Percentiles rank a stretch among this genome's conserved stretches.
These are phyloP conservation scores for Nansenia antarctica DNA, from an alignment of 2,113 vertebrate species.

Conservation along the genomic window DNA sequence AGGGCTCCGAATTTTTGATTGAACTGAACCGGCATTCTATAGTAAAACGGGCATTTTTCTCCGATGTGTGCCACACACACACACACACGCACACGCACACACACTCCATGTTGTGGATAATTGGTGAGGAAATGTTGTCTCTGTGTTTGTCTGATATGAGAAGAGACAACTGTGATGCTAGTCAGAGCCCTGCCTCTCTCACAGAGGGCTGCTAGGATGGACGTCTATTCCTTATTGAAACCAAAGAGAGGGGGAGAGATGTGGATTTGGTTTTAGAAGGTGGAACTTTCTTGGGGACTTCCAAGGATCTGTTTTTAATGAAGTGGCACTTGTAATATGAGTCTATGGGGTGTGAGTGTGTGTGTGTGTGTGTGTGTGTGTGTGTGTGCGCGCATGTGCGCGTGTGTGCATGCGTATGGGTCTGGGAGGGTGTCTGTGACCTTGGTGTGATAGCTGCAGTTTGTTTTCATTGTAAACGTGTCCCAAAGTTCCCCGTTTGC, in stretches of 20 bases:
- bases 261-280: slow-evolving; percentile 61
- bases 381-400: slow-evolving; percentile 6
- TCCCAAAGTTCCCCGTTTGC: slow-evolving; percentile 59
- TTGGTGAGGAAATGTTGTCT: slow-evolving; percentile 60
- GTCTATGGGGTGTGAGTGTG: slow-evolving; percentile 12
- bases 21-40: background rate
- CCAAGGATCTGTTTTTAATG: slow-evolving; percentile 66
- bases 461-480: slow-evolving; percentile 72
- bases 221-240: slow-evolving; percentile 56
- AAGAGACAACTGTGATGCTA: slow-evolving; percentile 44
- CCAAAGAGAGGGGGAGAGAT: slow-evolving; percentile 16
- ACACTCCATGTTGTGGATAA: slow-evolving; percentile 20
- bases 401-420: background rate
- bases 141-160: slow-evolving; percentile 58
- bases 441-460: slow-evolving; percentile 48
- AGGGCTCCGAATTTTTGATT: background rate
- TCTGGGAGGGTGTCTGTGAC: slow-evolving; percentile 51
- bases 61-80: background rate
- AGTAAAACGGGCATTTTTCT: background rate
- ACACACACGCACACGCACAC: background rate
- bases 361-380: slow-evolving; percentile 37
- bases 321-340: slow-evolving; percentile 39
- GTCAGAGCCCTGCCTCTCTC: slow-evolving; percentile 61
- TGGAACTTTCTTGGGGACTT: slow-evolving; percentile 63
- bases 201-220: slow-evolving; percentile 39